Conservation (phyloP, 92 coral and sea anemone species). For the Parazoanthus atlanticus region DNA sequence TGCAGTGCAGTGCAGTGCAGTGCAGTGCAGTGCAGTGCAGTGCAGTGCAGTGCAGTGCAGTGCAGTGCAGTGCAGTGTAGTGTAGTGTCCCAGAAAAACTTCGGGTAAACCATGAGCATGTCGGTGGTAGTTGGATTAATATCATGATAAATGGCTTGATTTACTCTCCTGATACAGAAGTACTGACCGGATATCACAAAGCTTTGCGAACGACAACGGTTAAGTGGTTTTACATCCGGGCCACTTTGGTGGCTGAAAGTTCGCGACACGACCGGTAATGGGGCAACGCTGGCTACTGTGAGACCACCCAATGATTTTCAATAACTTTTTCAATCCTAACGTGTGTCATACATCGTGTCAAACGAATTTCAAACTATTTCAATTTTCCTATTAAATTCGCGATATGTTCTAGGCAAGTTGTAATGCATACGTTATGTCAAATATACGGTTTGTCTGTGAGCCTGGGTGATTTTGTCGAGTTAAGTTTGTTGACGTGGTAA, state of each 20-base stretch:
- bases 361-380: too few relatives aligned
- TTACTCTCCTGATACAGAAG: not conserved
- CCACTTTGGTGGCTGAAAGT: not conserved
- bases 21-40: not conserved
- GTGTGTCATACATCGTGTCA: not conserved
- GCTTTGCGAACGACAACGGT: not conserved
- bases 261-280: not conserved
- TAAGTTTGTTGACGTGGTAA: not conserved
- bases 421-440: not conserved
- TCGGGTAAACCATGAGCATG: not conserved
- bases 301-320: not conserved
- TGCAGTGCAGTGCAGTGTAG: not conserved
- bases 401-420: not conserved
- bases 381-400: not conserved
- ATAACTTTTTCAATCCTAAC: not conserved
- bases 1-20: too few relatives aligned
- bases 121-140: not conserved
- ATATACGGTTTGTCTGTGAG: not conserved
- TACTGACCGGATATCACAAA: slow-evolving; percentile 12
- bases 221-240: not conserved
- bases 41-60: not conserved
- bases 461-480: not conserved
- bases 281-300: not conserved
- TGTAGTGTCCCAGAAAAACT: not conserved
- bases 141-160: not conserved